A percentile compares a stretch with the other conserved stretches of the same genome.
Evolutionary conservation across 2,113 vertebrate genomes (phyloP).

Genomic region (Andinoacara biseriatus): DNA sequence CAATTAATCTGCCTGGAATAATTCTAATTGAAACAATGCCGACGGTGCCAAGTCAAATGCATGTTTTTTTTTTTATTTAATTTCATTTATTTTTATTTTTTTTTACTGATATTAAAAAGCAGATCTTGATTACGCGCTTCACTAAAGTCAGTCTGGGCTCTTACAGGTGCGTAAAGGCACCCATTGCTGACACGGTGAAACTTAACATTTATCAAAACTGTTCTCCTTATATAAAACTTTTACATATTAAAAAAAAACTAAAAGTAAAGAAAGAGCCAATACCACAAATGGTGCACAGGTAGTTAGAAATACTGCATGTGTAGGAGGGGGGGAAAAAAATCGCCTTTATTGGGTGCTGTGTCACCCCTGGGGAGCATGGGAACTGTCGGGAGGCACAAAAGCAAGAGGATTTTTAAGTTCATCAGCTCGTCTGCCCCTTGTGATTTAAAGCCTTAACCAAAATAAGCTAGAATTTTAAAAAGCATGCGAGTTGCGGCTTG

Average conservation of each 20-base stretch:
- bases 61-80: background rate
- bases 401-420: slow-evolving; percentile 49
- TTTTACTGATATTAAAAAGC: background rate
- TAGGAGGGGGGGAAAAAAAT: slow-evolving; percentile 37
- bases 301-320: slow-evolving; percentile 31
- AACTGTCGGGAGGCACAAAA: slow-evolving; percentile 43
- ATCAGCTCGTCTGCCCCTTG: background rate
- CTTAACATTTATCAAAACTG: background rate
- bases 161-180: slow-evolving; percentile 61
- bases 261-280: background rate
- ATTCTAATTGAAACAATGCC: background rate
- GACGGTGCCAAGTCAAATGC: background rate
- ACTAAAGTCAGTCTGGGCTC: background rate
- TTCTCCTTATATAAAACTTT: background rate
- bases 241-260: background rate
- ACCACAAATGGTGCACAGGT: background rate
- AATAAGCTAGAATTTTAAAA: slow-evolving; percentile 56
- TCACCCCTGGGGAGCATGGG: slow-evolving; percentile 69
- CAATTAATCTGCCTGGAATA: slow-evolving; percentile 12
- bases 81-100: too few species aligned
- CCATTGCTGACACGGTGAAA: background rate
- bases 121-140: background rate
- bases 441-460: slow-evolving; percentile 24
- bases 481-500: slow-evolving; percentile 69
- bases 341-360: slow-evolving; percentile 48